Percentiles rank a stretch among this genome's conserved stretches.
Evolutionary conservation across 2,113 vertebrate species (phyloP).

Genomic region (Notothenia coriiceps): DNA sequence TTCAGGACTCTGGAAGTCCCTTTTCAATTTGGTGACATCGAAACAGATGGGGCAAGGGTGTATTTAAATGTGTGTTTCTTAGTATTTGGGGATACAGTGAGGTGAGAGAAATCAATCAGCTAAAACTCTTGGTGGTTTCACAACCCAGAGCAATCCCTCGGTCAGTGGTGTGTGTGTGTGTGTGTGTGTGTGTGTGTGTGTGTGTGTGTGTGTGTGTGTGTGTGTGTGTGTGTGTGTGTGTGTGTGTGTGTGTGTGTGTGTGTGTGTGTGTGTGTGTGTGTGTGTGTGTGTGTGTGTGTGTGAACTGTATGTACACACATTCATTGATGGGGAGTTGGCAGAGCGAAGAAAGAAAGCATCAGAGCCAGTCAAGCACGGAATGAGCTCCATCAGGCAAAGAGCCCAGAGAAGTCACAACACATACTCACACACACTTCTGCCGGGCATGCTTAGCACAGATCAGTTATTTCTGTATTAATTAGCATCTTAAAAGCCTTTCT

Average conservation of each 20-base stretch:
- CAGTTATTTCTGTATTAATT: slow-evolving; percentile 73
- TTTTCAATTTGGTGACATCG: slow-evolving; percentile 53
- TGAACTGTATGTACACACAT: background rate
- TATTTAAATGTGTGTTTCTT: slow-evolving; percentile 21
- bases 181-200: background rate
- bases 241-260: too few species aligned
- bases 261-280: slow-evolving; percentile 1
- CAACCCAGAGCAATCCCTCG: slow-evolving; percentile 26
- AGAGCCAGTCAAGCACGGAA: slow-evolving; percentile 70
- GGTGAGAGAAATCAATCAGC: slow-evolving; percentile 56
- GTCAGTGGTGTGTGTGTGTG: background rate
- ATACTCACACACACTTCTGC: slow-evolving; percentile 33
- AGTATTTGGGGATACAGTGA: slow-evolving; percentile 26
- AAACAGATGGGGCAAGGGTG: slow-evolving; percentile 47
- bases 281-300: slow-evolving; percentile 5
- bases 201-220: slow-evolving; percentile 6
- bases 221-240: background rate
- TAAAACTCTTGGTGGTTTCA: slow-evolving; percentile 45
- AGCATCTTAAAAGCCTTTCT: slow-evolving; percentile 61
- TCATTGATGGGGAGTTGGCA: slow-evolving; percentile 23
- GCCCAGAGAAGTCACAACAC: slow-evolving; percentile 52
- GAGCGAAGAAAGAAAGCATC: slow-evolving; percentile 35
- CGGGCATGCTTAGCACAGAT: slow-evolving; percentile 54
- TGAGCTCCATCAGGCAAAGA: slow-evolving; percentile 68
- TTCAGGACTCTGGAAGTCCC: slow-evolving; percentile 17